A percentile compares a stretch with the other conserved stretches of the same genome.
Evolutionary conservation across 2,888 invertebrate species (phyloP).

Genomic region (Tipula confusa): DNA sequence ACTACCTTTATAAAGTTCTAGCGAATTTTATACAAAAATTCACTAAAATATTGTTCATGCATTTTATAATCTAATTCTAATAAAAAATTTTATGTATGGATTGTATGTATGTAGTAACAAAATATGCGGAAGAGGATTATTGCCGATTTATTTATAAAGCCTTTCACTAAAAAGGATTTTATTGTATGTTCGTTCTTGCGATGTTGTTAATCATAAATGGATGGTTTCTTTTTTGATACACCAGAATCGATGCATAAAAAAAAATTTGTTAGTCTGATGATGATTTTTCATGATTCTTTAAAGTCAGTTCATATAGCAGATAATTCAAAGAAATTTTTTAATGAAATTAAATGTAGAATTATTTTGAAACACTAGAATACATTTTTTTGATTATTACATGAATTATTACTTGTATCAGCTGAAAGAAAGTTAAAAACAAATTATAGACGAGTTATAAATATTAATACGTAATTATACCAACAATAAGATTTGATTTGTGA

Average conservation of each 20-base stretch:
- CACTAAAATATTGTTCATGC: background rate
- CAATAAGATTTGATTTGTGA: background rate
- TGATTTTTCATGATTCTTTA: constrained; percentile 26
- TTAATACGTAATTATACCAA: background rate
- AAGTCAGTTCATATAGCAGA: background rate
- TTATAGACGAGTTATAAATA: background rate
- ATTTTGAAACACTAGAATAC: background rate
- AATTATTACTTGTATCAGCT: constrained; percentile 25
- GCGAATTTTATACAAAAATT: background rate
- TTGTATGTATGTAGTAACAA: background rate
- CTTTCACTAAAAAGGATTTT: background rate
- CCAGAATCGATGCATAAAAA: background rate
- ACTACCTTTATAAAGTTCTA: constrained; percentile 3
- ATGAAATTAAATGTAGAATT: background rate
- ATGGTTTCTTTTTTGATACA: background rate
- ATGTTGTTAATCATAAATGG: constrained; percentile 21
- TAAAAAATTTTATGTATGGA: constrained; percentile 13
- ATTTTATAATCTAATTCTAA: background rate
- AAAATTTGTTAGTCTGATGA: constrained; percentile 27
- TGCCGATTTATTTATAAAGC: constrained; percentile 29
- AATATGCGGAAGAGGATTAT: constrained; percentile 20
- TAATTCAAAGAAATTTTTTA: background rate
- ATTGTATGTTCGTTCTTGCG: background rate
- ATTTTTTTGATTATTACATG: constrained; percentile 3
- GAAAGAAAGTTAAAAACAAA: constrained; percentile 20